Conservation (phyloP, 2,888 invertebrate genomes). For the Biston stratarius region DNA sequence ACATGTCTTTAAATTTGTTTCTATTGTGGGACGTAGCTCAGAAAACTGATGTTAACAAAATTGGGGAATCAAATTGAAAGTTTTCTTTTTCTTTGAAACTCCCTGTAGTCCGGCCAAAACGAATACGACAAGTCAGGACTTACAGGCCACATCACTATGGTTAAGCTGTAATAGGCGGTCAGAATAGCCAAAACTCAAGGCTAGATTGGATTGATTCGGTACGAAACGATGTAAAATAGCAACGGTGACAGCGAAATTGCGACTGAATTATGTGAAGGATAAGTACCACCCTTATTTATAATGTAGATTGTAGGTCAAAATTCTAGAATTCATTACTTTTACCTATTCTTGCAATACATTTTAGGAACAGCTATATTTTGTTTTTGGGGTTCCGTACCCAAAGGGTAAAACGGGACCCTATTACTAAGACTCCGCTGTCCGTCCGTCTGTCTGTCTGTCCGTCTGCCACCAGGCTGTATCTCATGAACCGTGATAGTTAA, state of each 20-base stretch:
- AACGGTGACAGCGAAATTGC: conserved; percentile 29
- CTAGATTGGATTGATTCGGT: conserved; percentile 54
- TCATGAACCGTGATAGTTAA: too few species aligned
- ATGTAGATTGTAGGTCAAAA: background rate
- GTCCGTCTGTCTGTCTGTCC: too few species aligned
- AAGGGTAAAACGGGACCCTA: too few species aligned
- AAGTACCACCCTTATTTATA: background rate
- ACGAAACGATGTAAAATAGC: conserved; percentile 32
- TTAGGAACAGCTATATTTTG: too few species aligned
- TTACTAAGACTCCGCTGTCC: too few species aligned
- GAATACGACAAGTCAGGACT: background rate
- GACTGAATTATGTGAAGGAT: conserved; percentile 23
- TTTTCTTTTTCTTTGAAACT: background rate
- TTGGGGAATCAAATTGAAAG: too few species aligned
- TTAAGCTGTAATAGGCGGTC: conserved; percentile 47
- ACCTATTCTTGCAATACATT: too few species aligned
- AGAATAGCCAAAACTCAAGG: conserved; percentile 66
- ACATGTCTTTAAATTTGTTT: too few species aligned
- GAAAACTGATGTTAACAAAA: too few species aligned
- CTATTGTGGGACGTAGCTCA: too few species aligned
- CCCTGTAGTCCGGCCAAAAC: conserved; percentile 12
- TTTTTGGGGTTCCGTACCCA: too few species aligned
- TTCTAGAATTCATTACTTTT: background rate
- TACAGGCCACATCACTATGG: conserved; percentile 9
- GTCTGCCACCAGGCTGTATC: too few species aligned